Evolutionary conservation across 2,888 invertebrate species (phyloP), one percentile per base, ranked within the genome.

Genomic region (Drosophila pegasa): DNA sequence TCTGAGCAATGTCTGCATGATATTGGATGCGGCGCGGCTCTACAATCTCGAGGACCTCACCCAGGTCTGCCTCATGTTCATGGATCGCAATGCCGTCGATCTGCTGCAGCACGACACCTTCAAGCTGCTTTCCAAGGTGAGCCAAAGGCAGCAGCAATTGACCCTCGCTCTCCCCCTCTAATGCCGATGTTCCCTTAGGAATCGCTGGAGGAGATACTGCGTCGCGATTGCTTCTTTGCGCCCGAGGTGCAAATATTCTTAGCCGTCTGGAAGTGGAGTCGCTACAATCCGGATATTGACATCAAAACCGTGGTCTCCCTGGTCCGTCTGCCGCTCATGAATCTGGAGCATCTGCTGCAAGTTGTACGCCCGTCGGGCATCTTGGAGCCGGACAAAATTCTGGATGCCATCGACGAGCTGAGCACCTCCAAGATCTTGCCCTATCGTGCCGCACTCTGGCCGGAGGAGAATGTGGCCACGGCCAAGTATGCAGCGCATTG

Each of bases 181-280:
- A 4, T 12, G 5, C 5, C 1, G 16, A 14, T 14, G 14, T 29
- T 52, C 12, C 6, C 16, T 29, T 38, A 94, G 91, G 92, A 92
- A 76, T 92, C 98, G 0, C 92, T 99, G 57, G 95, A 96, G 88
- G 96, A 97, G 90, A 94, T 99, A 9, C 93, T 99, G 33, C 95
- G 95, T 54, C 94, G 99, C 52, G 97, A 99, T 92, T 98, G 99
- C 8, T 99, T 99, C 93, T 99, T 97, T 93, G 98, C 98, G 0
- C 95, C 96, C 0, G 99, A 99, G 93, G 97, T 97, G 38, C 96
- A 98, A 86, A 98, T 99, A 77, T 99, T 99, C 93, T 94, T 95
- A 84, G 97, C 98, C 0, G 97, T 99, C 0, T 94, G 95, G 91
- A 94, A 93, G 62, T 99, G 99, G 99, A 96, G 96, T 80, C 95